phyloP scores from a whole-genome alignment of 2,113 vertebrate genomes.

The Mellivora capensis region DNA sequence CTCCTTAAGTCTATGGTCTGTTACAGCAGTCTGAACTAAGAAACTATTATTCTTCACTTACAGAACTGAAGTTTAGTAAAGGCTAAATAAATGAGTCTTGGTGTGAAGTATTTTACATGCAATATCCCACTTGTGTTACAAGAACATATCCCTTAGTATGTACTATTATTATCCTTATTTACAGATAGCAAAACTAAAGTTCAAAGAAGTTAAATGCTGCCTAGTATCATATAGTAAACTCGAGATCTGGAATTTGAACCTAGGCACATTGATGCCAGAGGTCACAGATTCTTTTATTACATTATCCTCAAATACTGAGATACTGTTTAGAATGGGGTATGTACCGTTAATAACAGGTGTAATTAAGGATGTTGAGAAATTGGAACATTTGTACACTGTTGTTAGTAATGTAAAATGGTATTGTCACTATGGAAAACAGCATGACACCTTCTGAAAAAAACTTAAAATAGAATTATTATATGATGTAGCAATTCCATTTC shows the following conservation, averaged over 20 bases:
- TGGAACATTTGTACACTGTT: neutral
- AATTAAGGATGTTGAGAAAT: neutral
- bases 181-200: neutral
- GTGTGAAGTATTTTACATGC: neutral
- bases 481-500: neutral
- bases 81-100: neutral
- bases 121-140: neutral
- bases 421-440: neutral
- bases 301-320: neutral
- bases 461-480: neutral
- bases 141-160: neutral
- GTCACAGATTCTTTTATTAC: neutral
- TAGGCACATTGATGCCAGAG: neutral
- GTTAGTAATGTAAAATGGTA: neutral
- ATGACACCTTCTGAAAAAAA: neutral
- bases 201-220: neutral
- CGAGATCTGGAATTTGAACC: neutral
- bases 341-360: neutral
- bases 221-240: neutral
- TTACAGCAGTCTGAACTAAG: neutral
- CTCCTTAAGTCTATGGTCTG: neutral
- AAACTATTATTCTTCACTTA: neutral
- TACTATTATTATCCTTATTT: neutral
- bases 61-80: neutral
- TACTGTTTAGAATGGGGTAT: neutral